A percentile compares a stretch with the other conserved stretches of the same genome.
Evolutionary conservation across 1,140 invertebrate genomes (phyloP).

Genomic region (Formica exsecta): DNA sequence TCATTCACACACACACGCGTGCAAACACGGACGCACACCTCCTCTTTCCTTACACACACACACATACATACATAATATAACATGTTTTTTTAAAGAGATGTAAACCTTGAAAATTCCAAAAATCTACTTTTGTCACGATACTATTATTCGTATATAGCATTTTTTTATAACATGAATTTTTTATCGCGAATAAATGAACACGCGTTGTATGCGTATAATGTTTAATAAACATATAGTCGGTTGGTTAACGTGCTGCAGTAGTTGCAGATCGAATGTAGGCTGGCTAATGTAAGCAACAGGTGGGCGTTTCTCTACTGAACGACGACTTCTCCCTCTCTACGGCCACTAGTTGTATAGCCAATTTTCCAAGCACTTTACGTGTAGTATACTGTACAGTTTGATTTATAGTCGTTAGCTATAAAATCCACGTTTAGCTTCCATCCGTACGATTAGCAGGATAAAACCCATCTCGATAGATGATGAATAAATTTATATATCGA

Average conservation of each 20-base stretch:
- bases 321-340: slow-evolving; percentile 32
- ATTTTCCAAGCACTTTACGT: slow-evolving; percentile 25
- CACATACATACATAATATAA: background rate
- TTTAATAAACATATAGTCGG: slow-evolving; percentile 26
- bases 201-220: slow-evolving; percentile 26
- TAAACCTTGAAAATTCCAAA: background rate
- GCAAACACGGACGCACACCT: no score
- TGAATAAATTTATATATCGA: background rate
- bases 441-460: background rate
- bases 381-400: background rate
- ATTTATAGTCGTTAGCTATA: slow-evolving; percentile 3
- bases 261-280: slow-evolving; percentile 68
- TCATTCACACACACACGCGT: no score
- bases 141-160: background rate
- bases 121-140: background rate
- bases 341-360: slow-evolving; percentile 10
- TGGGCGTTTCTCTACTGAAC: slow-evolving; percentile 75
- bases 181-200: slow-evolving; percentile 38
- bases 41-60: no score
- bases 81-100: background rate
- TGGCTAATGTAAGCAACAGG: slow-evolving; percentile 75
- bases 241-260: slow-evolving; percentile 60
- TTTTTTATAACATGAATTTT: background rate
- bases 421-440: background rate
- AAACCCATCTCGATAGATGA: background rate